These are phyloP conservation scores for Leuciscus waleckii DNA, from an alignment of 2,797 vertebrate genomes.

Conservation along the genomic window DNA sequence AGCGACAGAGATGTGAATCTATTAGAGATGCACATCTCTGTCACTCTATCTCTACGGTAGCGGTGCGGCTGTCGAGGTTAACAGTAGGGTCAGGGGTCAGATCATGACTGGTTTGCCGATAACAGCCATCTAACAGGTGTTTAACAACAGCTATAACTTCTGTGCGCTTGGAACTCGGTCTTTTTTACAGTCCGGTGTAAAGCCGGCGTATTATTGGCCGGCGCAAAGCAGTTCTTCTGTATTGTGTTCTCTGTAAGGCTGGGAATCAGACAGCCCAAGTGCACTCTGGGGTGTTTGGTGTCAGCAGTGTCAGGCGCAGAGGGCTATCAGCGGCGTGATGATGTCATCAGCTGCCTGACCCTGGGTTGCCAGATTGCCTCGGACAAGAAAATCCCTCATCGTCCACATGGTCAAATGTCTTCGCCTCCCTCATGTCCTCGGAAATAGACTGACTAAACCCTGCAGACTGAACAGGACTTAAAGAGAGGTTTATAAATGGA, in stretches of 20 bases:
- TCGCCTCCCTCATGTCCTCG: neutral
- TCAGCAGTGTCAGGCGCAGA: constrained; percentile 50
- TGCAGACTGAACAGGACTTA: neutral
- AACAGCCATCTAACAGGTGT: constrained; percentile 27
- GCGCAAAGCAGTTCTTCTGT: constrained; percentile 15
- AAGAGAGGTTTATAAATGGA: constrained; percentile 13
- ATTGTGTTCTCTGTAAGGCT: constrained; percentile 17
- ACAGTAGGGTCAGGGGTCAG: constrained; percentile 28
- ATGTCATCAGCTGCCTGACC: constrained; percentile 58
- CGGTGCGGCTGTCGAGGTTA: neutral
- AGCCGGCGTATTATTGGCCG: neutral
- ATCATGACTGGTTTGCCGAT: constrained; percentile 22
- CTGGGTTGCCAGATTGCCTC: constrained; percentile 46
- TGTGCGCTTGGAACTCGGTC: neutral
- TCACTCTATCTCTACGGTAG: neutral
- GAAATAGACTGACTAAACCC: constrained; percentile 24
- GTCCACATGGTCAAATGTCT: neutral
- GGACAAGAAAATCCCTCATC: constrained; percentile 29
- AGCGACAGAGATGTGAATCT: neutral
- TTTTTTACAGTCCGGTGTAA: neutral
- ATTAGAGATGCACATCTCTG: neutral
- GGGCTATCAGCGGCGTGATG: constrained; percentile 52
- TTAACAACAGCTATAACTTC: neutral
- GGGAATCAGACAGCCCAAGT: constrained; percentile 29
- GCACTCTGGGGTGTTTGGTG: constrained; percentile 45